Evolutionary conservation across 2,888 invertebrate species (phyloP).

Genomic region (Taphrorychus bicolor): DNA sequence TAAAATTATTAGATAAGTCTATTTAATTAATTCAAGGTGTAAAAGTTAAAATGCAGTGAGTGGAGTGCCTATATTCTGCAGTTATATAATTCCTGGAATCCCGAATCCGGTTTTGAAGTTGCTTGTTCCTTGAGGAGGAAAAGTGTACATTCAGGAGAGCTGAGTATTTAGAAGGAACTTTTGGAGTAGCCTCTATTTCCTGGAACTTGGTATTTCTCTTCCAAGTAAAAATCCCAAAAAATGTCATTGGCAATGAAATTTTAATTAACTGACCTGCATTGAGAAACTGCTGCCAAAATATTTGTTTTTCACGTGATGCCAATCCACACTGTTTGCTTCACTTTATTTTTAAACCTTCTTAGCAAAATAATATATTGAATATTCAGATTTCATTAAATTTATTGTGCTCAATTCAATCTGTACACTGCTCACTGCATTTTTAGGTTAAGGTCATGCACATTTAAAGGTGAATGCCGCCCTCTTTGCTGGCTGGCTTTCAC

Average conservation of each 20-base stretch:
- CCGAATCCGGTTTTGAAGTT: not conserved
- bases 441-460: conserved; percentile 33
- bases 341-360: not conserved
- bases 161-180: not conserved
- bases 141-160: not conserved
- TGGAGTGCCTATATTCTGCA: not conserved
- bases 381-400: not conserved
- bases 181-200: not conserved
- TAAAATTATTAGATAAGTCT: not conserved
- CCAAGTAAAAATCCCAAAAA: not conserved
- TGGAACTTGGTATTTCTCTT: not conserved
- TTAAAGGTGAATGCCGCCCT: conserved; percentile 6
- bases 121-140: not conserved
- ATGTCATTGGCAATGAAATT: conserved; percentile 6
- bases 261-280: conserved; percentile 15
- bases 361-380: not conserved
- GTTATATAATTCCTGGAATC: not conserved
- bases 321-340: conserved; percentile 2
- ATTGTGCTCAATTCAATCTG: conserved; percentile 18
- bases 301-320: conserved; percentile 34
- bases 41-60: not conserved
- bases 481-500: not conserved
- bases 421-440: conserved; percentile 19
- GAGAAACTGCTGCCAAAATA: conserved; percentile 26
- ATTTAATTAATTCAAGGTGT: not conserved